phyloP scores from a whole-genome alignment of 2,113 vertebrate genomes.

The Gallinago media region DNA sequence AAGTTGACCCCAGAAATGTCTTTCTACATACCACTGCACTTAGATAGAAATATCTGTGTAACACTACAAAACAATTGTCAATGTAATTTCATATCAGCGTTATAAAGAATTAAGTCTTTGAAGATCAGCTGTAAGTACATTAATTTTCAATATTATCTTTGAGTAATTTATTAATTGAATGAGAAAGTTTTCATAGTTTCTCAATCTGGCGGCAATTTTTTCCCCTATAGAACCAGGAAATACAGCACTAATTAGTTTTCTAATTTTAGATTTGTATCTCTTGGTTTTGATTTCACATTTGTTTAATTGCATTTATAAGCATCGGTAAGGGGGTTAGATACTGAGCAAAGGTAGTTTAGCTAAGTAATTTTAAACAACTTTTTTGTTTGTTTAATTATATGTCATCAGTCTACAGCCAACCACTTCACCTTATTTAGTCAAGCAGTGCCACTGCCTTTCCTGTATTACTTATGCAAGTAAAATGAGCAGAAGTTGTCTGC shows the following conservation, averaged over 20 bases:
- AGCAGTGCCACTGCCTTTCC: neutral
- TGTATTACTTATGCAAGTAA: neutral
- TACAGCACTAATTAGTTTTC: constrained; percentile 5
- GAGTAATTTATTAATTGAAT: neutral
- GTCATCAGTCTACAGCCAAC: neutral
- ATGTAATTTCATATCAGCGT: neutral
- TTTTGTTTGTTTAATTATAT: neutral
- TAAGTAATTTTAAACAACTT: neutral
- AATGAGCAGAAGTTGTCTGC: neutral
- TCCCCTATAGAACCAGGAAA: neutral
- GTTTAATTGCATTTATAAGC: neutral
- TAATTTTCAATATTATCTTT: neutral
- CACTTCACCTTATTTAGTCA: neutral
- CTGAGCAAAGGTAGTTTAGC: neutral
- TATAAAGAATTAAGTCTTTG: neutral
- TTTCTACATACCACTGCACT: neutral
- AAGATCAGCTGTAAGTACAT: neutral
- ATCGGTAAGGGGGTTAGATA: neutral
- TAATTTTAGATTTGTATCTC: constrained; percentile 21
- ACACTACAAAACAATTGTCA: neutral
- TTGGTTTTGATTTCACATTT: neutral
- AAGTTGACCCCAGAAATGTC: neutral
- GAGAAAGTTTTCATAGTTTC: neutral
- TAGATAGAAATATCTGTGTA: neutral
- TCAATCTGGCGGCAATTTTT: neutral